Evolutionary conservation across 35 echinoderm and acorn worm species (phyloP).

Genomic region (Holothuria glaberrima): DNA sequence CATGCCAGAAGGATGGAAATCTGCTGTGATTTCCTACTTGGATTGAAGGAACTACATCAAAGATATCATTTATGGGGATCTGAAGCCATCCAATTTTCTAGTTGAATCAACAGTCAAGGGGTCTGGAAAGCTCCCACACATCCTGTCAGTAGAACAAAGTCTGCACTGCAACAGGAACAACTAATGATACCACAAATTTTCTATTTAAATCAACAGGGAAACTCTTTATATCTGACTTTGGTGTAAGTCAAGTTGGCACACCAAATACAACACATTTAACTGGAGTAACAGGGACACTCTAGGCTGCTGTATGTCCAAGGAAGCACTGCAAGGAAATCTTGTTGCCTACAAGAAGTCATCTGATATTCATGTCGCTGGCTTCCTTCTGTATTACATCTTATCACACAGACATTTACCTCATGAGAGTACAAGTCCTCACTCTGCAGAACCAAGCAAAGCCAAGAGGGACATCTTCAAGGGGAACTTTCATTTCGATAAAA

Average conservation of each 20-base stretch:
- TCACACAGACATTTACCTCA: neutral
- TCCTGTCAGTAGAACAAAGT: too few relatives aligned
- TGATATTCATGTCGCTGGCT: slow-evolving; percentile 31
- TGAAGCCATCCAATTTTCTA: slow-evolving; percentile 40
- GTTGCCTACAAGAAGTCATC: slow-evolving; percentile 12
- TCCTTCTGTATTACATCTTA: neutral
- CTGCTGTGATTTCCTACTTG: slow-evolving; percentile 15
- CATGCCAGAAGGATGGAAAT: slow-evolving; percentile 3
- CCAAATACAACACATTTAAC: slow-evolving; percentile 16
- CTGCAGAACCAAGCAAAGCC: neutral
- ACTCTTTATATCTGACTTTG: slow-evolving; percentile 29
- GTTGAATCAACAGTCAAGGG: neutral
- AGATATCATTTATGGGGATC: slow-evolving; percentile 18
- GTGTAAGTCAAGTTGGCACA: neutral
- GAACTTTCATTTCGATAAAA: neutral
- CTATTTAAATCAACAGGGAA: neutral
- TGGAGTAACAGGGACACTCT: slow-evolving; percentile 1
- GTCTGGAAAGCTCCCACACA: too few relatives aligned
- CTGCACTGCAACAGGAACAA: too few relatives aligned
- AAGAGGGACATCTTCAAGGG: neutral
- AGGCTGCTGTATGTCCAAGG: slow-evolving; percentile 24
- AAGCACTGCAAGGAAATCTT: slow-evolving; percentile 17
- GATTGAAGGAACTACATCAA: slow-evolving; percentile 28
- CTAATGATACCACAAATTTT: neutral
- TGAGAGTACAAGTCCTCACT: neutral